phyloP scores from a whole-genome alignment of 2,113 vertebrate species.

The Polypterus bichir region DNA sequence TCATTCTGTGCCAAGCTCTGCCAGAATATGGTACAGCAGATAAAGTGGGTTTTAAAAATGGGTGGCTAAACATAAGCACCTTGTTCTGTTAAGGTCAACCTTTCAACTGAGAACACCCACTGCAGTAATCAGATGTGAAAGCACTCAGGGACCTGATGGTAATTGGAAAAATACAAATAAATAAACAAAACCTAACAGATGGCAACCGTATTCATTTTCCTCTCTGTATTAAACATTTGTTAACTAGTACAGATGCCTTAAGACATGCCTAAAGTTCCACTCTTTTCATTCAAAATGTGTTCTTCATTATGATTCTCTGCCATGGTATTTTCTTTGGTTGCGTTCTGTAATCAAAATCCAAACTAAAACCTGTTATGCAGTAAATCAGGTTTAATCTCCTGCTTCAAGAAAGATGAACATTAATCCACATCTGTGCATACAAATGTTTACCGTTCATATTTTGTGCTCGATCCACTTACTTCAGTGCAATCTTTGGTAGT shows the following conservation, averaged over 20 bases:
- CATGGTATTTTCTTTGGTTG: constrained; percentile 17
- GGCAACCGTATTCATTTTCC: constrained; percentile 63
- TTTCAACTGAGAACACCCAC: too few relatives aligned
- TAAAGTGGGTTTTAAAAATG: too few relatives aligned
- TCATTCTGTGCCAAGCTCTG: too few relatives aligned
- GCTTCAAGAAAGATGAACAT: constrained; percentile 56
- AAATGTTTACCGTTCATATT: constrained; percentile 53
- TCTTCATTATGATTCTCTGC: constrained; percentile 17
- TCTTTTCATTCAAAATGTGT: constrained; percentile 8
- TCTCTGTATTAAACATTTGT: constrained; percentile 62
- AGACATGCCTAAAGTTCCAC: constrained; percentile 12
- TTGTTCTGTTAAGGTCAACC: too few relatives aligned
- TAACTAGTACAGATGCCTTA: constrained; percentile 50
- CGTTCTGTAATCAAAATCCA: constrained; percentile 36
- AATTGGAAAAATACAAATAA: constrained; percentile 3
- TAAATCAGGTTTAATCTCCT: constrained; percentile 56
- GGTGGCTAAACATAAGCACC: too few relatives aligned
- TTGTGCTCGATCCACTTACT: constrained; percentile 24
- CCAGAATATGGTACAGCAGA: too few relatives aligned
- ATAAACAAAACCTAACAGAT: constrained; percentile 49
- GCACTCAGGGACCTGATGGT: neutral
- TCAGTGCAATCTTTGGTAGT: constrained; percentile 3
- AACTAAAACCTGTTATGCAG: constrained; percentile 46
- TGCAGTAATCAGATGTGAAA: neutral
- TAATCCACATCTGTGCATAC: constrained; percentile 63